Percentiles rank a stretch among this genome's conserved stretches.
phyloP scores from a whole-genome alignment of 2,888 invertebrate species.

The Erebia ligea region DNA sequence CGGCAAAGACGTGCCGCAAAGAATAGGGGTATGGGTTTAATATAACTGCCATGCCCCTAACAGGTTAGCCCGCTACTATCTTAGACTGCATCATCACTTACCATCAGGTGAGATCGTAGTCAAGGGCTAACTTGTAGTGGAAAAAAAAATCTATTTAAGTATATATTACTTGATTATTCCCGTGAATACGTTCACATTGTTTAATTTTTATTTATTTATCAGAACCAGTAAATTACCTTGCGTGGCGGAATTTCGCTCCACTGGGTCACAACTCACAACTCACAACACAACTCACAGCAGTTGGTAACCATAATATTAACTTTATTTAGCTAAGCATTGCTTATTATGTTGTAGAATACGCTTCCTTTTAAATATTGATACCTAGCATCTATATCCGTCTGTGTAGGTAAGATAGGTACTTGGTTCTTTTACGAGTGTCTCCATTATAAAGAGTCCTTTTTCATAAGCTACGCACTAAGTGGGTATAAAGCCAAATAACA shows the following conservation, averaged over 20 bases:
- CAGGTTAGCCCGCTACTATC: too few species aligned
- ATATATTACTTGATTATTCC: too few species aligned
- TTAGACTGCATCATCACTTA: too few species aligned
- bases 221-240: neutral
- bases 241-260: conserved; percentile 1
- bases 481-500: conserved; percentile 44
- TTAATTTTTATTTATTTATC: too few species aligned
- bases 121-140: too few species aligned
- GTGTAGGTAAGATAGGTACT: neutral
- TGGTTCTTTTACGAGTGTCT: conserved; percentile 3
- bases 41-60: too few species aligned
- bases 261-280: neutral
- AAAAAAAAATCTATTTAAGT: too few species aligned
- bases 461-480: conserved; percentile 31
- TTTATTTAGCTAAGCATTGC: neutral
- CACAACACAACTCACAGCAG: neutral
- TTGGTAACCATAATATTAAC: neutral
- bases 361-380: neutral
- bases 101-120: too few species aligned
- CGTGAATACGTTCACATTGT: too few species aligned
- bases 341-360: neutral
- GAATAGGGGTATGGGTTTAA: too few species aligned
- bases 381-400: neutral
- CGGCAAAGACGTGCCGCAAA: too few species aligned
- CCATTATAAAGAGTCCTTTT: conserved; percentile 17